Percentiles rank a stretch among this genome's conserved stretches.
Conservation (phyloP, 23 tunicate species). For the Ciona savignyi region DNA sequence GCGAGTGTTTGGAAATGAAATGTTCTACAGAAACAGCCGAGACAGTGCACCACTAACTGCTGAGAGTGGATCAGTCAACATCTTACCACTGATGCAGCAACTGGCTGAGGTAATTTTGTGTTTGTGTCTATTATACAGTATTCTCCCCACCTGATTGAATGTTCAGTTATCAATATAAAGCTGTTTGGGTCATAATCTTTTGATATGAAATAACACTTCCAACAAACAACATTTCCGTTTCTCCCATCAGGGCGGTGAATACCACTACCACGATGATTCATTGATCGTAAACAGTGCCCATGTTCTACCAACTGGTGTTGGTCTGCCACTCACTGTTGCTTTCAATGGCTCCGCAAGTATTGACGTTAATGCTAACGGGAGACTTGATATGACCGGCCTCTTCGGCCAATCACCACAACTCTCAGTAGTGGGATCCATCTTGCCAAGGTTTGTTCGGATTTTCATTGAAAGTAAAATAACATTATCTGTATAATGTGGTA, state of each 20-base stretch:
- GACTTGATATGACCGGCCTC: slow-evolving; percentile 33
- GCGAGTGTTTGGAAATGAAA: slow-evolving; percentile 86
- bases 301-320: slow-evolving; percentile 72
- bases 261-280: slow-evolving; percentile 75
- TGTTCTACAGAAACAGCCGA: slow-evolving; percentile 56
- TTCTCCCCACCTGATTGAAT: too few relatives aligned
- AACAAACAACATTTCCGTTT: too few relatives aligned
- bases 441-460: too few relatives aligned
- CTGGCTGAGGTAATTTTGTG: slow-evolving; percentile 38
- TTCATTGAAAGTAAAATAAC: too few relatives aligned
- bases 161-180: too few relatives aligned
- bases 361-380: slow-evolving; percentile 59
- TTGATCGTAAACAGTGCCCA: slow-evolving; percentile 60
- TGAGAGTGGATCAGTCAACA: slow-evolving; percentile 6
- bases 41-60: slow-evolving; percentile 4
- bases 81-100: slow-evolving; percentile 18
- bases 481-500: too few relatives aligned
- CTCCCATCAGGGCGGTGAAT: slow-evolving; percentile 38
- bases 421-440: slow-evolving; percentile 13
- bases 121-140: too few relatives aligned
- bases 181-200: too few relatives aligned
- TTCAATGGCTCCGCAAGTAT: slow-evolving; percentile 86
- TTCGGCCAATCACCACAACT: slow-evolving; percentile 24
- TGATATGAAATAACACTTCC: too few relatives aligned
- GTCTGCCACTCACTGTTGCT: slow-evolving; percentile 72